Evolutionary conservation across 1,140 invertebrate genomes (phyloP).

Genomic region (Bilobella aurantiaca): DNA sequence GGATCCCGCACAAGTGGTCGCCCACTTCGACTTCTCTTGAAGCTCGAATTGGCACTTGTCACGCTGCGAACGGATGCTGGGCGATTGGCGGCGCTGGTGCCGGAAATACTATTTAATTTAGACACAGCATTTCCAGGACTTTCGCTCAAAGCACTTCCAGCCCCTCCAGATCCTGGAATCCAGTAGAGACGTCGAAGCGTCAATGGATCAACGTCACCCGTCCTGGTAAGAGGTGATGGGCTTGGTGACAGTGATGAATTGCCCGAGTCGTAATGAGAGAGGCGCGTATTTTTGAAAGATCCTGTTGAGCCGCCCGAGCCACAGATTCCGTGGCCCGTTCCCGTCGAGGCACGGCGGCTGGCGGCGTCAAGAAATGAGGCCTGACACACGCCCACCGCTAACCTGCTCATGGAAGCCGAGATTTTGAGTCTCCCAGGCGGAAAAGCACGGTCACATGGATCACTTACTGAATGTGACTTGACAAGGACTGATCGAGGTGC

Average conservation of each 20-base stretch:
- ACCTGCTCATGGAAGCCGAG: background rate
- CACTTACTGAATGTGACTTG: background rate
- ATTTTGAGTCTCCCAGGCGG: background rate
- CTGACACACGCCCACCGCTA: background rate
- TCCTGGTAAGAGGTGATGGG: background rate
- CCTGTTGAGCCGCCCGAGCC: background rate
- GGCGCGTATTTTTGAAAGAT: background rate
- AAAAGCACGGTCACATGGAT: background rate
- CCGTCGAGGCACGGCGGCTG: background rate
- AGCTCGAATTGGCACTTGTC: constrained; percentile 1
- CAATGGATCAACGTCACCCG: background rate
- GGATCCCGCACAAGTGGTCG: background rate
- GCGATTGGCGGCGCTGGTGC: no score
- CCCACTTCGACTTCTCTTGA: background rate
- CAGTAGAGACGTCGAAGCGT: background rate
- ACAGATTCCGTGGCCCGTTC: no score
- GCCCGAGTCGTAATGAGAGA: background rate
- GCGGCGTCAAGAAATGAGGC: background rate
- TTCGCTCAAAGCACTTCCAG: background rate
- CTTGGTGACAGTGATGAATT: constrained; percentile 2
- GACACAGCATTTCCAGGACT: background rate
- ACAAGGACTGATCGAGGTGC: background rate
- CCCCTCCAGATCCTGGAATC: background rate
- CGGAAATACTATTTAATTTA: constrained; percentile 1
- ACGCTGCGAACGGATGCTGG: background rate